These are phyloP conservation scores for Datnioides undecimradiatus DNA, from an alignment of 2,113 vertebrate genomes.

Conservation along the genomic window DNA sequence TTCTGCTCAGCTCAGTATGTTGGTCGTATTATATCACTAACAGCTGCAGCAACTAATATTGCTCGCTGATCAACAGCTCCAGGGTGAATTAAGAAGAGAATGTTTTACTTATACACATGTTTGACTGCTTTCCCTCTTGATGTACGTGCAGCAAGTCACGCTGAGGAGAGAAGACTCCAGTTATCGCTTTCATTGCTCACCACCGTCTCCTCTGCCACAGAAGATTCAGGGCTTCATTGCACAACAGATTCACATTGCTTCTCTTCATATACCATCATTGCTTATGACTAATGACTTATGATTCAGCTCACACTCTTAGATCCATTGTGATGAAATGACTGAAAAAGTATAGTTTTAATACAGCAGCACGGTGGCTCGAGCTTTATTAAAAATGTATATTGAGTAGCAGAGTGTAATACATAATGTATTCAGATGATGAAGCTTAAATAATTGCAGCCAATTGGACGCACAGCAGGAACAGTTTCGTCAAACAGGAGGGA, in stretches of 20 bases:
- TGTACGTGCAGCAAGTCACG: neutral
- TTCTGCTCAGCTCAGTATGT: constrained; percentile 4
- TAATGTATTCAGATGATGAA: neutral
- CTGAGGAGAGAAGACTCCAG: constrained; percentile 2
- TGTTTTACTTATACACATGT: constrained; percentile 42
- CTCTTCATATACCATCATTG: neutral
- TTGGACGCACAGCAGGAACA: neutral
- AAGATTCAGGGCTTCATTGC: constrained; percentile 16
- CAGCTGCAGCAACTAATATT: constrained; percentile 13
- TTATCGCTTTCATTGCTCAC: constrained; percentile 9
- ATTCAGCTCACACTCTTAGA: neutral
- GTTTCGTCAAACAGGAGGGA: neutral
- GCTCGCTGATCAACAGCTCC: constrained; percentile 27
- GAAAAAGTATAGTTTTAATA: neutral
- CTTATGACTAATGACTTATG: too few species aligned
- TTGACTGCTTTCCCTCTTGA: constrained; percentile 36
- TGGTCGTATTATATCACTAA: neutral
- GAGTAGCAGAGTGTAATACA: neutral
- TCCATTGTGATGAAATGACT: neutral
- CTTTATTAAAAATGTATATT: constrained; percentile 2
- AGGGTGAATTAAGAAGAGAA: constrained; percentile 45
- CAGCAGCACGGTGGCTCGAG: neutral
- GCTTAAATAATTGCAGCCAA: neutral
- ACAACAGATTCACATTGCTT: neutral
- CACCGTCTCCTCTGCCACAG: neutral